Base-by-base conservation (phyloP, 1,140 invertebrate species). In the Oedothorax gibbosus region DNA sequence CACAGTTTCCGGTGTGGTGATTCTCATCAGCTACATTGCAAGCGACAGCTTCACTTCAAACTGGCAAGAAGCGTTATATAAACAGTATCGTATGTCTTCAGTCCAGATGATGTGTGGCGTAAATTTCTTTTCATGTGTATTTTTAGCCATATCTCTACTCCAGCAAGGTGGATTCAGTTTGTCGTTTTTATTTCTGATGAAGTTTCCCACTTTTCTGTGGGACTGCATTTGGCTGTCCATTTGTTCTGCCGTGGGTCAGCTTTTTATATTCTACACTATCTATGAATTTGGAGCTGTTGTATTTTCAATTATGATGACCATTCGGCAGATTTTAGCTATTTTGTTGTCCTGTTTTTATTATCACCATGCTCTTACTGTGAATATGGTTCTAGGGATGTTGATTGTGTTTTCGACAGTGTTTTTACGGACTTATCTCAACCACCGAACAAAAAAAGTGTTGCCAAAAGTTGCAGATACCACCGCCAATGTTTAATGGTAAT, bases 31-130 rank as follows among this genome's bases (percentile, higher is more conserved):
- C 77, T 99, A 99, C 91, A 95, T 99, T 93, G 90, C 94, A 64
- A 97, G 98, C 91, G 98, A 99, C 91, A 97, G 97, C 90, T 99
- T 99, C 91, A 99, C 98, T 11, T 96, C 97, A 73, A 99, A 98
- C 90, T 99, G 98, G 97, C 98, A 99, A 91, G 95, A 95, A 87
- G 94, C 94, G 87, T 92, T 99, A 53, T 99, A 99, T 90, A 93
- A 90, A 20, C 93, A 93, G 68, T 96, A 98, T 89, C 91, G 93
- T 87, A 95, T 96, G 91, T 94, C 93, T 15, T 94, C 95, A 60
- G 92, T 98, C 87, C 96, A 99, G 91, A 99, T 99, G 97, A 98
- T 99, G 97, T 97, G 95, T 89, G 96, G 95, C 20, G 97, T 99
- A 1, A 99, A 99, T 91, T 91, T 98, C 85, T 99, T 98, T 90